A percentile compares a stretch with the other conserved stretches of the same genome.
phyloP scores from a whole-genome alignment of 2,113 vertebrate species.

The Hippocampus abdominalis region DNA sequence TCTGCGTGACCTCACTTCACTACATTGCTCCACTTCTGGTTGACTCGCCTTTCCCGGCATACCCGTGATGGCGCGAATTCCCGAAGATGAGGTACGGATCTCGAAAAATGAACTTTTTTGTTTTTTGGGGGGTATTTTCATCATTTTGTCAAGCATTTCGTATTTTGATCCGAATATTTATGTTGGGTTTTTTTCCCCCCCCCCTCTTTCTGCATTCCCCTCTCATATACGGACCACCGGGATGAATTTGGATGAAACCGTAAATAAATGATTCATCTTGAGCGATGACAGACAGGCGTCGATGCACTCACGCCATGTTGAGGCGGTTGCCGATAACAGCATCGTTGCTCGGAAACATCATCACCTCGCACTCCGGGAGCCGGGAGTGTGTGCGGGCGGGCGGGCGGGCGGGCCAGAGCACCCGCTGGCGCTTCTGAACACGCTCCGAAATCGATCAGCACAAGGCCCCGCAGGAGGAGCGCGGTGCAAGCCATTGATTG shows the following conservation, averaged over 20 bases:
- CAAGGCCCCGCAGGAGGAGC: conserved; percentile 64
- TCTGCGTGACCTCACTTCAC: conserved; percentile 62
- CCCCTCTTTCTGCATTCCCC: background rate
- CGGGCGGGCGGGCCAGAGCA: conserved; percentile 46
- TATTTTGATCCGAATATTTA: background rate
- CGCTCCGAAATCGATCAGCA: conserved; percentile 68
- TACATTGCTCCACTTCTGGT: conserved; percentile 54
- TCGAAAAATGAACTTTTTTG: no score
- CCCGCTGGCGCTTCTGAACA: conserved; percentile 61
- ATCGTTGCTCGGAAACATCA: background rate
- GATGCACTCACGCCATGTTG: background rate
- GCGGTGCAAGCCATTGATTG: conserved; percentile 72
- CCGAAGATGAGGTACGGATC: no score
- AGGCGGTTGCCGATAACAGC: background rate
- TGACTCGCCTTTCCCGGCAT: conserved; percentile 45
- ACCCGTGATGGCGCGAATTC: conserved; percentile 13
- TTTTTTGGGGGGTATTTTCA: no score
- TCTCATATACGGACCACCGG: background rate
- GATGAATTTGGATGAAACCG: background rate
- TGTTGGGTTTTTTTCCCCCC: background rate
- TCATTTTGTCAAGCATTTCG: no score
- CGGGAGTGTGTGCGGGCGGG: conserved; percentile 8
- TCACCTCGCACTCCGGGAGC: background rate
- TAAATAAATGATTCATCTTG: background rate
- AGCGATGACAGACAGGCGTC: background rate